Evolutionary conservation across 2,888 invertebrate genomes (phyloP), one percentile per base, ranked within the genome.

Genomic region (Drosophila meridiana): DNA sequence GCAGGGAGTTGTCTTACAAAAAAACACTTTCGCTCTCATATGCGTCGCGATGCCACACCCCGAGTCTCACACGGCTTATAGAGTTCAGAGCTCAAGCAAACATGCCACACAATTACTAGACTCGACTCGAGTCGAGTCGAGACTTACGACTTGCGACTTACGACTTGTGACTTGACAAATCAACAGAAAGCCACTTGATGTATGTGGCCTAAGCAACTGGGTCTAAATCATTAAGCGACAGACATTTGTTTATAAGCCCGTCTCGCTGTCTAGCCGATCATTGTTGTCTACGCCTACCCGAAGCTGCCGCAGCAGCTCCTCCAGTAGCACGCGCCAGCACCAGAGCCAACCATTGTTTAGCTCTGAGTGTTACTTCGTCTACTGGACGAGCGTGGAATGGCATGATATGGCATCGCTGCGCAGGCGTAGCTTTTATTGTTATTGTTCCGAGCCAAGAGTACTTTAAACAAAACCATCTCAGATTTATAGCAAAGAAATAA

Each of bases 1-100:
- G 52, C 66, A 52, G 53, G 38, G 40, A 56, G 13, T 57, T 45
- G 34, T 40, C n/a, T 38, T 13, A 32, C 40, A 56, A 45, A 75
- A 82, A 84, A 89, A 89, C 89, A 85, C 84, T 89, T 85, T 85
- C 84, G 84, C 84, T 89, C 74, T 77, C 69, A 66, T 61, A 56
- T 40, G 58, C 40, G 67, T 4, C 20, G 3, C 9, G 11, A 36
- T 45, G 56, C 67, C 79, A 69, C 82, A 73, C 75, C 78, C 81
- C 73, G 50, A 13, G 9, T 58, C 60, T 56, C 56, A 53, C 48
- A 52, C 32, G 20, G 61, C 52, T 32, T 8, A 43, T 7, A 8
- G 34, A 60, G 87, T 76, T 72, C 83, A 77, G 71, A 82, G 83
- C 83, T 87, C 74, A 64, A 60, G 66, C 67, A 71, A 85, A 82